phyloP scores from a whole-genome alignment of 2,888 invertebrate species.

The Phengaris arion region DNA sequence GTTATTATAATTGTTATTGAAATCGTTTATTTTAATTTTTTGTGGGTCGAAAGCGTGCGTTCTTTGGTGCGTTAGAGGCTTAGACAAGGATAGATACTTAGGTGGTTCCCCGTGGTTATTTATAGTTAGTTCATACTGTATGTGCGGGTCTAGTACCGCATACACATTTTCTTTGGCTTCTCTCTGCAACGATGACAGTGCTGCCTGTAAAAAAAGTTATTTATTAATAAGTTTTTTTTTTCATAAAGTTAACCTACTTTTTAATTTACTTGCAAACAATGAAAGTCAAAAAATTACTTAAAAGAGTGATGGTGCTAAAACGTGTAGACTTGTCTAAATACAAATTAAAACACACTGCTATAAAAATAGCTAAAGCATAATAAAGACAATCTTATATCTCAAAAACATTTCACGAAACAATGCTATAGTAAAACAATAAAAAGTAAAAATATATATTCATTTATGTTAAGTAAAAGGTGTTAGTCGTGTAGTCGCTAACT shows the following conservation, averaged over 20 bases:
- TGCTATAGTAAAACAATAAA: not conserved
- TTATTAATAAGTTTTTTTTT: not conserved
- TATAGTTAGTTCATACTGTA: conserved; percentile 78
- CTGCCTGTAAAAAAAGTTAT: conserved; percentile 54
- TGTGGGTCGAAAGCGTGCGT: conserved; percentile 66
- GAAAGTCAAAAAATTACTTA: not conserved
- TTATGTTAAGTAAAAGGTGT: conserved; percentile 3
- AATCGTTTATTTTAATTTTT: conserved; percentile 54
- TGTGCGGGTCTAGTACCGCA: conserved; percentile 77
- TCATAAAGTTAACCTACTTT: not conserved
- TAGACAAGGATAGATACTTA: conserved; percentile 74
- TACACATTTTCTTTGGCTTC: conserved; percentile 79
- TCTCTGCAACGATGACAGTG: conserved; percentile 72
- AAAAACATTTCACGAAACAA: not conserved
- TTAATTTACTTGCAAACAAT: not conserved
- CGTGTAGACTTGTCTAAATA: too few species aligned
- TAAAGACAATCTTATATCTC: too few species aligned
- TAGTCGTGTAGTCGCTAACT: not conserved
- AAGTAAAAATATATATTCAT: not conserved
- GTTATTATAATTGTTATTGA: conserved; percentile 51
- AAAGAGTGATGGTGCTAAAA: too few species aligned
- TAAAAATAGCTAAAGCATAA: not conserved
- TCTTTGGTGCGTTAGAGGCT: conserved; percentile 76
- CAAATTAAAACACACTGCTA: not conserved
- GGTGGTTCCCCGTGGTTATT: conserved; percentile 76